These are phyloP conservation scores for Callionymus lyra DNA, from an alignment of 2,113 vertebrate genomes.

Conservation along the genomic window DNA sequence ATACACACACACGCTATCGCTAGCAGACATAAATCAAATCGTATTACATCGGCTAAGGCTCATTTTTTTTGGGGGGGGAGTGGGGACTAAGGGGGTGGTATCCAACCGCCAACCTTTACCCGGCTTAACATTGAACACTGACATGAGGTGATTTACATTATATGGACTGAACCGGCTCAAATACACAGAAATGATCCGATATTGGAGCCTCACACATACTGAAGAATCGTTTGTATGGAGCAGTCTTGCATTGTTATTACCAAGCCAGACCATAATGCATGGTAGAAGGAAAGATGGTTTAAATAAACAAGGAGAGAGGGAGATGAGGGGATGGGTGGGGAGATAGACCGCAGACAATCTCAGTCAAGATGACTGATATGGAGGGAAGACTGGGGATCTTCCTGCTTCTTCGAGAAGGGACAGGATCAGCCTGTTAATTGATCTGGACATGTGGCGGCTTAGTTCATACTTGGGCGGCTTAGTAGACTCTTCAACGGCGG, in stretches of 20 bases:
- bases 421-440: conserved; percentile 42
- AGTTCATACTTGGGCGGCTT: conserved; percentile 13
- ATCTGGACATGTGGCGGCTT: conserved; percentile 33
- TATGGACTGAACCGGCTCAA: neutral
- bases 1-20: too few relatives aligned
- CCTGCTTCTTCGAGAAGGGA: conserved; percentile 22
- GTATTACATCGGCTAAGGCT: too few relatives aligned
- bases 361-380: conserved; percentile 46
- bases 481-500: neutral
- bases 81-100: too few relatives aligned
- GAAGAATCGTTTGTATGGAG: conserved; percentile 48
- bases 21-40: too few relatives aligned
- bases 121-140: too few relatives aligned
- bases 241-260: conserved; percentile 67
- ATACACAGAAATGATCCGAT: neutral
- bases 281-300: conserved; percentile 34
- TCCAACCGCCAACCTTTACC: too few relatives aligned
- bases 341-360: conserved; percentile 34
- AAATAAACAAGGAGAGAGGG: conserved; percentile 16
- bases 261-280: conserved; percentile 52
- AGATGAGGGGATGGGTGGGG: conserved; percentile 2
- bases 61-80: too few relatives aligned
- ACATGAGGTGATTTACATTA: too few relatives aligned
- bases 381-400: conserved; percentile 30
- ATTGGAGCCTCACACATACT: conserved; percentile 1